phyloP scores from a whole-genome alignment of 2,113 vertebrate genomes.

The Perognathus longimembris region DNA sequence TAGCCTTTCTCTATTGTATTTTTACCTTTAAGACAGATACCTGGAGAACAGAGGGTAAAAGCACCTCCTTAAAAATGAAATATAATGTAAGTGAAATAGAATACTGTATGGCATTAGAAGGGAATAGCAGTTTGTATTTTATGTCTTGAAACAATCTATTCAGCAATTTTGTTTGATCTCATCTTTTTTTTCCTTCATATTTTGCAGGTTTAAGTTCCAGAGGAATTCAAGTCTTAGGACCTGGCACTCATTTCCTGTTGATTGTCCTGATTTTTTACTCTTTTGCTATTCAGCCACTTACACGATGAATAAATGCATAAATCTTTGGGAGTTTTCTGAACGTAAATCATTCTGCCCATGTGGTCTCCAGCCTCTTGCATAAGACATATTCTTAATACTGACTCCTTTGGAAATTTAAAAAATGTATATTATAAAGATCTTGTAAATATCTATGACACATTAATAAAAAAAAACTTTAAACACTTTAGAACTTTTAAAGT shows the following conservation, averaged over 20 bases:
- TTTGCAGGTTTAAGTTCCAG: slow-evolving; percentile 85
- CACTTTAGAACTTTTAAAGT: slow-evolving; percentile 68
- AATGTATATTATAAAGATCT: slow-evolving; percentile 68
- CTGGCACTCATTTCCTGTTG: neutral
- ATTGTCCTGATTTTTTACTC: slow-evolving; percentile 58
- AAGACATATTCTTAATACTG: slow-evolving; percentile 58
- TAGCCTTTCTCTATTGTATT: neutral
- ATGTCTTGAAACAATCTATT: neutral
- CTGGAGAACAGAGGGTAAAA: neutral
- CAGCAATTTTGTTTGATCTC: neutral
- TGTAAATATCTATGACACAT: slow-evolving; percentile 67
- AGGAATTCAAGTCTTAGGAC: slow-evolving; percentile 56
- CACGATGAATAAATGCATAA: slow-evolving; percentile 47
- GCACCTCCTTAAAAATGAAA: neutral
- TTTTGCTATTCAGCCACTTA: slow-evolving; percentile 23
- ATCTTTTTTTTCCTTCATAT: neutral
- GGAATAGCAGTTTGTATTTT: neutral
- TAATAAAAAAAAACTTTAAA: slow-evolving; percentile 76
- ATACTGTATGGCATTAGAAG: neutral
- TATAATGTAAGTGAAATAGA: neutral
- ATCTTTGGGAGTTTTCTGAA: slow-evolving; percentile 56
- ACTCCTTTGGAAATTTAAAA: slow-evolving; percentile 56
- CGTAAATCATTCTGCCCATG: slow-evolving; percentile 63
- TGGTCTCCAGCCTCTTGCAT: neutral
- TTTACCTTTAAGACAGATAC: neutral